phyloP scores from a whole-genome alignment of 2,113 vertebrate genomes.

The Microcebus tavaratra region DNA sequence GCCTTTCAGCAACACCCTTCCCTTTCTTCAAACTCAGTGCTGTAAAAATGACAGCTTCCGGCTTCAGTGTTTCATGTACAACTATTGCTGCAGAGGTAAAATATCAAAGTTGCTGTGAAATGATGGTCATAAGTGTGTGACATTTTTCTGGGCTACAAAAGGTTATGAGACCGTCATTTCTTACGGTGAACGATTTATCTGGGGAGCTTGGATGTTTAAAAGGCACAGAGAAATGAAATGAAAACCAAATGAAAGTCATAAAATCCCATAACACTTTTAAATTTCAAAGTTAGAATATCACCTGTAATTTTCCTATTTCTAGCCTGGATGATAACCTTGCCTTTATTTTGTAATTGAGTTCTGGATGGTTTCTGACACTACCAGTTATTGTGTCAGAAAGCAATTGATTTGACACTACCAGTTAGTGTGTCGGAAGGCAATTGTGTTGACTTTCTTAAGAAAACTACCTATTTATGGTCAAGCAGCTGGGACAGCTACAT shows the following conservation, averaged over 20 bases:
- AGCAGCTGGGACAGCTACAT: neutral
- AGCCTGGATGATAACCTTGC: neutral
- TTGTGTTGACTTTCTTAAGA: conserved; percentile 14
- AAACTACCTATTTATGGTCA: conserved; percentile 22
- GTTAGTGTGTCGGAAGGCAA: neutral
- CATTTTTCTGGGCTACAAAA: neutral
- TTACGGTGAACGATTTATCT: neutral
- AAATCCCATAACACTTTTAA: neutral
- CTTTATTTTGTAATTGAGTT: neutral
- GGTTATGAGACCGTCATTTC: neutral
- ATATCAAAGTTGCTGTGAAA: neutral
- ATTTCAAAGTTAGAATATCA: conserved; percentile 26
- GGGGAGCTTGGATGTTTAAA: neutral
- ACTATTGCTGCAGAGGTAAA: neutral
- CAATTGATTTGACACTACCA: neutral
- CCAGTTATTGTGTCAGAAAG: neutral
- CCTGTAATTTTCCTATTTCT: neutral
- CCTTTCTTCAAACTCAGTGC: neutral
- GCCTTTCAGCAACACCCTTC: neutral
- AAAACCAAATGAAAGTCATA: neutral
- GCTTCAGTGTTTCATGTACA: neutral
- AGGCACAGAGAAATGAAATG: neutral
- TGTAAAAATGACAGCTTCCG: neutral
- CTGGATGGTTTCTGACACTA: neutral
- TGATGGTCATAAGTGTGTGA: neutral